Evolutionary conservation across 2,113 vertebrate genomes (phyloP).

Genomic region (Rhinichthys klamathensis): DNA sequence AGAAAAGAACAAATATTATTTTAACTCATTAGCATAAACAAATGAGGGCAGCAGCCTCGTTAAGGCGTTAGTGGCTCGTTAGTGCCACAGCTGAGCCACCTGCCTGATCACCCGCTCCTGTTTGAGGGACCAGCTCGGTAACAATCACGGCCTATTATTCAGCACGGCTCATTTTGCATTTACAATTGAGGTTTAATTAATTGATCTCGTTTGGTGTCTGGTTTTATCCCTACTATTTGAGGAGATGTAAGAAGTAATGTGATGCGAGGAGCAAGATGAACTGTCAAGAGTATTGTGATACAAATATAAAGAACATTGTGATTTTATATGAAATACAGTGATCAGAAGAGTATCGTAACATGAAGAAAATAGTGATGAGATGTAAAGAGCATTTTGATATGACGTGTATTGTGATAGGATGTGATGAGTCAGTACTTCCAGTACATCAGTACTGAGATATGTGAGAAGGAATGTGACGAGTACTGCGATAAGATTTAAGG

Average conservation of each 20-base stretch:
- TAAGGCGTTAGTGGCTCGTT: conserved; percentile 78
- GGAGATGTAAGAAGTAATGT: conserved; percentile 13
- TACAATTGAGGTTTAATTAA: conserved; percentile 82
- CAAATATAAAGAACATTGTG: neutral
- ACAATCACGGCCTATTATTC: conserved; percentile 38
- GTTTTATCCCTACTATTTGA: neutral
- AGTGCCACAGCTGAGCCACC: conserved; percentile 74
- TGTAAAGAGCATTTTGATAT: neutral
- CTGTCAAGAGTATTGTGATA: neutral
- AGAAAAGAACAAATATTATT: conserved; percentile 76
- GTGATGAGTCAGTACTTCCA: neutral
- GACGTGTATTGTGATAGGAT: neutral
- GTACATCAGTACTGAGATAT: neutral
- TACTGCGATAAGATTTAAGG: neutral
- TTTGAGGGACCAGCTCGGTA: conserved; percentile 48
- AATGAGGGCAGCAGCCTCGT: conserved; percentile 80
- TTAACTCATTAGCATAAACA: conserved; percentile 83
- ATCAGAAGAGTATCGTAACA: neutral
- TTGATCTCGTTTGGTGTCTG: conserved; percentile 57
- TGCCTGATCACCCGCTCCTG: conserved; percentile 73
- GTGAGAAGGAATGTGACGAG: neutral
- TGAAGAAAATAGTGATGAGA: neutral
- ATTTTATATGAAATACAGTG: neutral
- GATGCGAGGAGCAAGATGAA: neutral
- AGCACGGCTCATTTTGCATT: conserved; percentile 76